Evolutionary conservation across 1,140 invertebrate species (phyloP).

Genomic region (Liolophura sinensis): DNA sequence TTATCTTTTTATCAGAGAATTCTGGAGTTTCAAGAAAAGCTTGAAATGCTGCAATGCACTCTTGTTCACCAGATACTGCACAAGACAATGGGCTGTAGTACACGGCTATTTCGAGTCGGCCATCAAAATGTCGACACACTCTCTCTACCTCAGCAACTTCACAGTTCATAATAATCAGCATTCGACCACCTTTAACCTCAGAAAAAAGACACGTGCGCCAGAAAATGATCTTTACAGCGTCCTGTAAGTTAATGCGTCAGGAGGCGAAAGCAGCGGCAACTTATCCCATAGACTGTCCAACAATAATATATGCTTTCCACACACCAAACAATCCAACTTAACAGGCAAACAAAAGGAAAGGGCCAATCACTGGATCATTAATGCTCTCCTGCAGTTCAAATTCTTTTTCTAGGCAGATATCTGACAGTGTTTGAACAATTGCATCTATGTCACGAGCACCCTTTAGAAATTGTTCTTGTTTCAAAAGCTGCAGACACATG

Average conservation of each 20-base stretch:
- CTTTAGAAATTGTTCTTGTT: not conserved
- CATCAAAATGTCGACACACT: constrained; percentile 8
- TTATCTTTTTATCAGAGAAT: not conserved
- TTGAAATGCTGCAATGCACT: constrained; percentile 9
- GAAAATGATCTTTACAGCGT: constrained; percentile 26
- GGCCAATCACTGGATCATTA: constrained; percentile 12
- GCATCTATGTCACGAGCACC: no score
- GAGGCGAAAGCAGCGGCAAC: constrained; percentile 25
- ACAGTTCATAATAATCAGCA: constrained; percentile 21
- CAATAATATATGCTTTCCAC: constrained; percentile 13
- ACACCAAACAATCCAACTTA: constrained; percentile 17
- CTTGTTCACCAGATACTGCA: constrained; percentile 19
- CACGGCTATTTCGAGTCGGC: constrained; percentile 28
- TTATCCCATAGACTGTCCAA: constrained; percentile 28
- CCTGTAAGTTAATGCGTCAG: constrained; percentile 9
- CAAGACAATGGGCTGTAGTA: constrained; percentile 18
- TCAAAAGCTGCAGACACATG: constrained; percentile 30
- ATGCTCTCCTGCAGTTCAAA: constrained; percentile 3
- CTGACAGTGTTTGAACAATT: no score
- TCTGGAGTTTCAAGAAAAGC: not conserved
- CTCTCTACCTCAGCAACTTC: constrained; percentile 9
- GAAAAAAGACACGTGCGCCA: constrained; percentile 8
- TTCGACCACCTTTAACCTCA: constrained; percentile 13
- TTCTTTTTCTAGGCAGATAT: constrained; percentile 1
- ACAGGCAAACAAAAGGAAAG: constrained; percentile 23